Conservation (phyloP, 2,888 invertebrate genomes). For the Volucella inflata region DNA sequence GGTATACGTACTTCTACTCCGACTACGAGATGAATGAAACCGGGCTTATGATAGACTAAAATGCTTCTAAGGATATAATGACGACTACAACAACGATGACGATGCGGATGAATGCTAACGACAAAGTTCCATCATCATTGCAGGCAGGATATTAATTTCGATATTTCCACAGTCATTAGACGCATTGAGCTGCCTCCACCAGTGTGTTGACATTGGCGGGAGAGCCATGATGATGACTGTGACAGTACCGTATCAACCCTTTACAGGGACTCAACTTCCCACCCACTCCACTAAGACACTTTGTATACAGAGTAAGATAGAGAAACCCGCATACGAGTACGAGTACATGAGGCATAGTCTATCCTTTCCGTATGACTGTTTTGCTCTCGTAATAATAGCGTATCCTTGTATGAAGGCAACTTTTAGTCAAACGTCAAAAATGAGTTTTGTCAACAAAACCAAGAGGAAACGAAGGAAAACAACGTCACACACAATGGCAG, state of each 20-base stretch:
- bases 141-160: slow-evolving; percentile 74
- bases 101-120: slow-evolving; percentile 47
- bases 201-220: too few species aligned
- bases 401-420: slow-evolving; percentile 49
- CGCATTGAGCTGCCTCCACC: slow-evolving; percentile 42
- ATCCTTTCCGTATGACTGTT: background rate
- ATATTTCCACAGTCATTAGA: slow-evolving; percentile 73
- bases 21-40: background rate
- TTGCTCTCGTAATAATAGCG: slow-evolving; percentile 31
- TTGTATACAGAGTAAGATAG: slow-evolving; percentile 12
- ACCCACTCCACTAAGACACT: slow-evolving; percentile 28
- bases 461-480: slow-evolving; percentile 54
- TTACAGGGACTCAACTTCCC: slow-evolving; percentile 1
- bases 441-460: slow-evolving; percentile 71
- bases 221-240: too few species aligned
- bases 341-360: background rate
- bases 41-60: slow-evolving; percentile 27
- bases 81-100: background rate
- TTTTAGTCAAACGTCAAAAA: slow-evolving; percentile 74
- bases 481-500: slow-evolving; percentile 15
- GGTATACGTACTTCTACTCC: too few species aligned
- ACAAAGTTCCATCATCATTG: slow-evolving; percentile 65
- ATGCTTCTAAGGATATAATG: slow-evolving; percentile 12
- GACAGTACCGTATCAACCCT: too few species aligned
- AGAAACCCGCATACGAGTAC: slow-evolving; percentile 38